A percentile compares a stretch with the other conserved stretches of the same genome.
Evolutionary conservation across 2,888 invertebrate genomes (phyloP).

Genomic region (Tetramorium bicarinatum): DNA sequence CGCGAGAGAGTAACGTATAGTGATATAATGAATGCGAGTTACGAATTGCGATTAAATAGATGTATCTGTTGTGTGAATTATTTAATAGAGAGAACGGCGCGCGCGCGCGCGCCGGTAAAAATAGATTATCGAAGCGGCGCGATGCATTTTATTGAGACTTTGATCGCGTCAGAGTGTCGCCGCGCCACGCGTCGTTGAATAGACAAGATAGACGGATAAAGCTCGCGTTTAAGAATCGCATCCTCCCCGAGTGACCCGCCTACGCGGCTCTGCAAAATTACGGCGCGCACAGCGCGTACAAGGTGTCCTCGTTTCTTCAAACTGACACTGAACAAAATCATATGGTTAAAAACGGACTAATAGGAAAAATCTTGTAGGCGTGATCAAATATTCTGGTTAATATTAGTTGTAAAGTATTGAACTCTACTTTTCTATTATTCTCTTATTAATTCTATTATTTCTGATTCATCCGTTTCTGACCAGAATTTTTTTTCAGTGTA

Average conservation of each 20-base stretch:
- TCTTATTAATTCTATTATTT: no score
- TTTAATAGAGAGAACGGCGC: slow-evolving; percentile 28
- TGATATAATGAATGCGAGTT: slow-evolving; percentile 15
- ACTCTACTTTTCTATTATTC: no score
- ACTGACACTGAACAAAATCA: neutral
- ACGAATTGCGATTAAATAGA: neutral
- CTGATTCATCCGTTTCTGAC: no score
- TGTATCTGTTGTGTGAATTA: slow-evolving; percentile 18
- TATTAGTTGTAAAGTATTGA: no score
- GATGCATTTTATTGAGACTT: slow-evolving; percentile 40
- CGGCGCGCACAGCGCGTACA: neutral
- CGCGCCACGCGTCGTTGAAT: slow-evolving; percentile 36
- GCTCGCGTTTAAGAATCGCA: slow-evolving; percentile 42
- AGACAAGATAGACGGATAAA: slow-evolving; percentile 29
- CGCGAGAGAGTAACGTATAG: neutral
- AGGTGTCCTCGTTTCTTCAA: neutral
- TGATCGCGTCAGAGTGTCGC: slow-evolving; percentile 50
- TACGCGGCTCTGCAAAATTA: slow-evolving; percentile 24
- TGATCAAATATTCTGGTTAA: no score
- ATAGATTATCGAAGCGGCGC: slow-evolving; percentile 18
- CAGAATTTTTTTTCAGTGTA: no score
- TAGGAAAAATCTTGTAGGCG: no score
- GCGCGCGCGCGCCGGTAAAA: neutral
- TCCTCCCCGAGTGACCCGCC: slow-evolving; percentile 1
- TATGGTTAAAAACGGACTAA: no score